phyloP scores from a whole-genome alignment of 2,797 vertebrate species.

The Protonibea diacanthus region DNA sequence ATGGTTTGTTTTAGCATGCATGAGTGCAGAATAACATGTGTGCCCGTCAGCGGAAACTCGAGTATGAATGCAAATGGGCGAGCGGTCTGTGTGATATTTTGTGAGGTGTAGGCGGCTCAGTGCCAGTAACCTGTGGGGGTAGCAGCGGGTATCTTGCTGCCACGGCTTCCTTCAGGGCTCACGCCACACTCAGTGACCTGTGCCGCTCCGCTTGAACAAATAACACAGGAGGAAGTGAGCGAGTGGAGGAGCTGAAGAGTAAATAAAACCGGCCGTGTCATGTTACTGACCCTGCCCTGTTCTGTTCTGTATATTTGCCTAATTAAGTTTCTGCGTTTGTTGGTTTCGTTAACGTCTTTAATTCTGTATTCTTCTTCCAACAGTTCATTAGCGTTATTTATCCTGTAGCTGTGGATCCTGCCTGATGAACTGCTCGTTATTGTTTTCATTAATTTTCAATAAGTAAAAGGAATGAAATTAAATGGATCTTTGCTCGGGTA shows the following conservation, averaged over 20 bases:
- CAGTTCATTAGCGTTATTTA: conserved; percentile 2
- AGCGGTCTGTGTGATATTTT: conserved; percentile 20
- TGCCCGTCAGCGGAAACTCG: background rate
- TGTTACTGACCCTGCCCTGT: background rate
- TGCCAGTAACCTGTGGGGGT: conserved; percentile 46
- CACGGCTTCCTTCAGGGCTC: conserved; percentile 19
- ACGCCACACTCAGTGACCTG: conserved; percentile 50
- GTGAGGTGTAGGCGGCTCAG: conserved; percentile 32
- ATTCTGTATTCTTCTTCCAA: background rate
- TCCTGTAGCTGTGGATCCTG: background rate
- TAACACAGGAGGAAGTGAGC: background rate
- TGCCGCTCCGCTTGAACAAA: conserved; percentile 23
- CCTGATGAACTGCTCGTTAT: conserved; percentile 1
- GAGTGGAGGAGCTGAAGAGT: background rate
- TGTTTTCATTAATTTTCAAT: background rate
- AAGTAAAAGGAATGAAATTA: background rate
- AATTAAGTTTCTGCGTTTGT: conserved; percentile 13
- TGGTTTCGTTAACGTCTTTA: conserved; percentile 27
- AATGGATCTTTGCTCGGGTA: background rate
- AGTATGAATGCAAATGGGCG: background rate
- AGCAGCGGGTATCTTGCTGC: conserved; percentile 8
- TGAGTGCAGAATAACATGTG: background rate
- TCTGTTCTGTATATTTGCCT: background rate
- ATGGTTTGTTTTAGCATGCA: background rate
- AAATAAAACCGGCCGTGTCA: conserved; percentile 19